Evolutionary conservation across 2,113 vertebrate genomes (phyloP), one percentile per base, ranked within the genome.

Genomic region (Elachura formosa): DNA sequence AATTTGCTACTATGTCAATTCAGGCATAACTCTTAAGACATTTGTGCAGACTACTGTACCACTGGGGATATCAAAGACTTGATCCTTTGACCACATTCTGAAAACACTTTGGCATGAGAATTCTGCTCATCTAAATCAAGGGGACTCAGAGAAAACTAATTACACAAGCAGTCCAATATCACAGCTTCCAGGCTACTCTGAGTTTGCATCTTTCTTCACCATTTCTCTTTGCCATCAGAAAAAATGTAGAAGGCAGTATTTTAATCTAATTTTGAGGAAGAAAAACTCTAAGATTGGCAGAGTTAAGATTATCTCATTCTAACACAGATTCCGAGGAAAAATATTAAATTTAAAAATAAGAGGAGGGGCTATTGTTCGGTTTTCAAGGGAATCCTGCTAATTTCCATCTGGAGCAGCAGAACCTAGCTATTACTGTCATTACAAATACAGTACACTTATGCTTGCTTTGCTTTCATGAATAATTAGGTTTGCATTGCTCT

Each of bases 311-410:
- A 51, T 64, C n/a, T 56, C 8, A 20, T 84, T 86, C 78, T 82
- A 72, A 71, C 5, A 9, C 31, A 85, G 51, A 69, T 83, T 81
- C 62, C 59, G 22, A 62, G 33, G 38, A 54, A 91, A 93, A 94
- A 82, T 46, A 80, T 21, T 68, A 29, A 59, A n/a, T 23, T 90
- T 58, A 40, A 31, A 36, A 78, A 45, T 26, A 38, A 51, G 38
- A 88, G 20, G 9, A 84, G 49, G 28, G 89, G 48, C 34, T 87
- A 52, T 71, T 76, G 63, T 94, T 95, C 67, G 43, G 26, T 73
- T 91, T 89, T 87, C 78, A 71, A 73, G 84, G 89, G 75, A 97
- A 93, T 87, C 87, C 87, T 93, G 41, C 46, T 91, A 74, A 79
- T 71, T 96, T 83, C 62, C 75, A 67, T 92, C 86, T 93, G 78